Evolutionary conservation across 2,797 vertebrate genomes (phyloP).

Genomic region (Microctenopoma steveboyesi): DNA sequence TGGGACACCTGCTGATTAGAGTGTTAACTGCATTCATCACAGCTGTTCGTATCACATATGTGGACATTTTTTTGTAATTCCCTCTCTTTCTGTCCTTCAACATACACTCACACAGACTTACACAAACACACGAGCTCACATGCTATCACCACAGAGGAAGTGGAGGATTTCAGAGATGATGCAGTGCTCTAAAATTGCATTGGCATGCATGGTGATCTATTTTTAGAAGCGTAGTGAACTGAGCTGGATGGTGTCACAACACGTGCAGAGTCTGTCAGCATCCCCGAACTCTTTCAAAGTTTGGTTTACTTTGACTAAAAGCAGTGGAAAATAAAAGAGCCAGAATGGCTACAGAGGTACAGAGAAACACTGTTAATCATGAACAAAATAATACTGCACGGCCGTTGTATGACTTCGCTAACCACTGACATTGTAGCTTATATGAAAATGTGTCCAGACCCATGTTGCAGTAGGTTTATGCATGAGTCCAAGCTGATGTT

Average conservation of each 20-base stretch:
- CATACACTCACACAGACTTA: background rate
- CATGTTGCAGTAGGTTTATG: too few species aligned
- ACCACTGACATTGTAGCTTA: too few species aligned
- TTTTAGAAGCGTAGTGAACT: slow-evolving; percentile 54
- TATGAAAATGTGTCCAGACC: too few species aligned
- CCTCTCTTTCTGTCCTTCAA: slow-evolving; percentile 2
- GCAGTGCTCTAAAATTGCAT: slow-evolving; percentile 40
- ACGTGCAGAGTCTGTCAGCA: slow-evolving; percentile 33
- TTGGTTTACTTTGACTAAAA: slow-evolving; percentile 20
- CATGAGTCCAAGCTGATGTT: too few species aligned
- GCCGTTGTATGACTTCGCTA: too few species aligned
- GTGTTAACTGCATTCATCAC: slow-evolving; percentile 35
- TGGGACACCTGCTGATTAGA: slow-evolving; percentile 68
- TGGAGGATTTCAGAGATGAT: slow-evolving; percentile 26
- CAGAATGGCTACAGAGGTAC: background rate
- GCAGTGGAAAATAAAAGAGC: slow-evolving; percentile 8
- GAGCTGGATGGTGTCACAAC: slow-evolving; percentile 45
- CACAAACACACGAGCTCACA: background rate
- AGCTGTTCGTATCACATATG: background rate
- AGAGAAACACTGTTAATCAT: too few species aligned
- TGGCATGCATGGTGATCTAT: slow-evolving; percentile 49
- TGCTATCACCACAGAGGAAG: slow-evolving; percentile 8
- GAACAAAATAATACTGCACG: too few species aligned
- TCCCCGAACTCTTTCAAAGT: slow-evolving; percentile 26
- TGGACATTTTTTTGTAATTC: background rate